These are phyloP conservation scores for Oscarella lobularis DNA, from an alignment of 37 sponge, comb jelly and placozoan species.

Conservation along the genomic window DNA sequence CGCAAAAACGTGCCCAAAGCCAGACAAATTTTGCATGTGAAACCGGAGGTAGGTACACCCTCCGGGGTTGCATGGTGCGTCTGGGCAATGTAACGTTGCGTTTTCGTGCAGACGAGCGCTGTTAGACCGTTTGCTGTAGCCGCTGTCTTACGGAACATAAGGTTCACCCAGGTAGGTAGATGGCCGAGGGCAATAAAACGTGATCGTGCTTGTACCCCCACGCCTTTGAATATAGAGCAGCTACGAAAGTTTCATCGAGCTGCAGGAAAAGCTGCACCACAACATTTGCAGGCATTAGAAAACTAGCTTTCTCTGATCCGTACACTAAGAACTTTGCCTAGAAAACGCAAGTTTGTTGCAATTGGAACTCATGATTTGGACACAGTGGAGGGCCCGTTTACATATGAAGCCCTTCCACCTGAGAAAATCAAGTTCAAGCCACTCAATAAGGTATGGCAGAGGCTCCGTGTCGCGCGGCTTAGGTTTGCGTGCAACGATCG, in stretches of 20 bases:
- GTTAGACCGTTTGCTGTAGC: conserved; percentile 78
- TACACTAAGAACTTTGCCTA: no score
- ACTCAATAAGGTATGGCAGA: conserved; percentile 85
- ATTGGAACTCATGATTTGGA: conserved; percentile 97
- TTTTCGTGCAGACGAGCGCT: conserved; percentile 55
- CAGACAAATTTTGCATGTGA: no score
- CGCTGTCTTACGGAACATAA: conserved; percentile 77
- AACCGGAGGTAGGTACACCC: no score
- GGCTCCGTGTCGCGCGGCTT: no score
- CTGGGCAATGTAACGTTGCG: no score
- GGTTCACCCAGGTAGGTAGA: conserved; percentile 57
- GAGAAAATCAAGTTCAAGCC: conserved; percentile 81
- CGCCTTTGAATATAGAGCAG: conserved; percentile 41
- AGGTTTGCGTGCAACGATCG: no score
- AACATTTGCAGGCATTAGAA: conserved; percentile 75
- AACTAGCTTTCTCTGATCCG: neutral
- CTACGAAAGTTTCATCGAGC: conserved; percentile 82
- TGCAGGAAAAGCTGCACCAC: conserved; percentile 97
- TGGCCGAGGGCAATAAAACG: no score
- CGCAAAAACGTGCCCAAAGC: no score
- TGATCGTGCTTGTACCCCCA: no score
- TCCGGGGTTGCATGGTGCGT: no score
- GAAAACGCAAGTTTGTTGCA: conserved; percentile 76
- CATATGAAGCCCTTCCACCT: conserved; percentile 89
- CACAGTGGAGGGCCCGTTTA: conserved; percentile 90